Evolutionary conservation across 2,113 vertebrate genomes (phyloP).

Genomic region (human): DNA sequence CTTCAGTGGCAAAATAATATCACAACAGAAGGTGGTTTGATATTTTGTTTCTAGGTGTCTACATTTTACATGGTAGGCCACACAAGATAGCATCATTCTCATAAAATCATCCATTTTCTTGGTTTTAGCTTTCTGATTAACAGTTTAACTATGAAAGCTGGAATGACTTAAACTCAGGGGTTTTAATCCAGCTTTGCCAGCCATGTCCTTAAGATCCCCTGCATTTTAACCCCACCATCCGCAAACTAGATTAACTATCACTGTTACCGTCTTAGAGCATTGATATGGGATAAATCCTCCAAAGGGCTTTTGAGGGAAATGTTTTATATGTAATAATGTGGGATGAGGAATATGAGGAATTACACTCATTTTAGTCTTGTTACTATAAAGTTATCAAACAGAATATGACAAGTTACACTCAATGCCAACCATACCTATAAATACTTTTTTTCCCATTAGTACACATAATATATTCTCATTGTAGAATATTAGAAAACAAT

Average conservation of each 20-base stretch:
- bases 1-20: neutral
- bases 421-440: neutral
- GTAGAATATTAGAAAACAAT: neutral
- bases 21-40: neutral
- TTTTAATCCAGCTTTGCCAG: neutral
- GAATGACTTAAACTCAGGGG: neutral
- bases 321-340: neutral
- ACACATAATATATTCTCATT: neutral
- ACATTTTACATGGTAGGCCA: neutral
- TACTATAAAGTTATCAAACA: neutral
- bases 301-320: neutral
- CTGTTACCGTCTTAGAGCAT: neutral
- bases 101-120: neutral
- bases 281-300: neutral
- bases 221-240: neutral
- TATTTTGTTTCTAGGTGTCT: neutral
- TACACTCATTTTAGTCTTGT: neutral
- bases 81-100: neutral
- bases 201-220: neutral
- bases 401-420: neutral
- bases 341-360: neutral
- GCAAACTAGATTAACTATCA: neutral
- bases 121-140: constrained; percentile 10
- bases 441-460: neutral
- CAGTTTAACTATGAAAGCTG: neutral